Conservation (phyloP, 2,888 invertebrate genomes). For the Clanis bilineata region DNA sequence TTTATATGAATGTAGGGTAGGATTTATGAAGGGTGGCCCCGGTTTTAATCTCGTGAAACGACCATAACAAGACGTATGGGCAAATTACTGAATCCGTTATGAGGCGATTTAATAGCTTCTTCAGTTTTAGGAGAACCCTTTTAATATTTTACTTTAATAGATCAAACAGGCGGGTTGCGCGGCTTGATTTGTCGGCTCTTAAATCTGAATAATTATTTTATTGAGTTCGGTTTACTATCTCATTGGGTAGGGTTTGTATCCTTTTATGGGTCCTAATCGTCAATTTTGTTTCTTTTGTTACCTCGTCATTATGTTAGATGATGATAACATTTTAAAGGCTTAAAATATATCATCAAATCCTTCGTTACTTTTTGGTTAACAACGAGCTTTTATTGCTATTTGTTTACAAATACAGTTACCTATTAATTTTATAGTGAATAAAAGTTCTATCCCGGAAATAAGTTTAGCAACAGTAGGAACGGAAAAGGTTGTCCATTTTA, state of each 20-base stretch:
- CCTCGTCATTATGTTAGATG: background rate
- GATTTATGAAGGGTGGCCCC: conserved; percentile 77
- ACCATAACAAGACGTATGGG: conserved; percentile 79
- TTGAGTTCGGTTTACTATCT: background rate
- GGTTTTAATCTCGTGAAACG: conserved; percentile 77
- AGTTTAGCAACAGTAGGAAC: background rate
- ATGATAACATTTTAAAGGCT: background rate
- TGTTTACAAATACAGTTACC: too few species aligned
- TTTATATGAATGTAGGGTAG: conserved; percentile 68
- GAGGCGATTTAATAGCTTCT: conserved; percentile 72
- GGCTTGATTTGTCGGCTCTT: conserved; percentile 8
- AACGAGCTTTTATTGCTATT: too few species aligned
- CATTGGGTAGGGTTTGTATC: background rate
- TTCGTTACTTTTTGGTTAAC: too few species aligned
- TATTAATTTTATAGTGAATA: too few species aligned
- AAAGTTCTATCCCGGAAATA: too few species aligned
- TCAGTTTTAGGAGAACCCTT: conserved; percentile 61
- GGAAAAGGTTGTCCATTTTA: background rate
- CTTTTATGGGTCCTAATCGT: background rate
- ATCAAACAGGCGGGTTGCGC: conserved; percentile 35
- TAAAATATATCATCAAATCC: background rate
- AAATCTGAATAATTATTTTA: conserved; percentile 9
- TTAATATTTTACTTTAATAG: conserved; percentile 66
- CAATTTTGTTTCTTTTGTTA: background rate
- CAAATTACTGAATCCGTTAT: conserved; percentile 79